Conservation (phyloP, 1,140 invertebrate genomes). For the Cherax quadricarinatus region DNA sequence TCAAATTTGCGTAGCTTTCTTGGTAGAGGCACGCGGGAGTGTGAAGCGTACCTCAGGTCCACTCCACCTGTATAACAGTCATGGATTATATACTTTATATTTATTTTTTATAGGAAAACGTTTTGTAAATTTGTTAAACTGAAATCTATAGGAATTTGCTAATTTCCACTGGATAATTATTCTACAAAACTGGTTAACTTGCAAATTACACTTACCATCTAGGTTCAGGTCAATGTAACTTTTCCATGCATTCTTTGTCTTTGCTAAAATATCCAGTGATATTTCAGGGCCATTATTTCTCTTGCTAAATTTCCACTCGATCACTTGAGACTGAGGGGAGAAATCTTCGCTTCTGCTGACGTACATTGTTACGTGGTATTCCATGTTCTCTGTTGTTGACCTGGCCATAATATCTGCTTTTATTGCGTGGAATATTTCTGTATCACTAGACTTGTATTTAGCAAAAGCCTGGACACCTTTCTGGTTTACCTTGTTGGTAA, state of each 20-base stretch:
- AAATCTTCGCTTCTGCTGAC: not conserved
- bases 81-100: no score
- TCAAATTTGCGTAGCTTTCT: not conserved
- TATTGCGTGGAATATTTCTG: not conserved
- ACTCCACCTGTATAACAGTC: not conserved
- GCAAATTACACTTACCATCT: not conserved
- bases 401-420: not conserved
- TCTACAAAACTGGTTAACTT: not conserved
- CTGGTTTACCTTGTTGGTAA: not conserved
- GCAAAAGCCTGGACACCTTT: not conserved
- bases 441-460: not conserved
- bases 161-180: no score
- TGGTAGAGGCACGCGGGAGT: not conserved
- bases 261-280: not conserved
- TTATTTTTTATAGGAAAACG: no score
- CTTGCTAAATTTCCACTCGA: not conserved
- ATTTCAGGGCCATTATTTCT: not conserved
- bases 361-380: not conserved
- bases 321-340: not conserved
- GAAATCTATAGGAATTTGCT: no score
- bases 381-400: not conserved
- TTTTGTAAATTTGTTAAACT: no score
- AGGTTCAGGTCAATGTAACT: not conserved
- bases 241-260: not conserved
- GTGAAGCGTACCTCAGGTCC: not conserved